phyloP scores from a whole-genome alignment of 2,888 invertebrate genomes.

The Cylloceria caligata region DNA sequence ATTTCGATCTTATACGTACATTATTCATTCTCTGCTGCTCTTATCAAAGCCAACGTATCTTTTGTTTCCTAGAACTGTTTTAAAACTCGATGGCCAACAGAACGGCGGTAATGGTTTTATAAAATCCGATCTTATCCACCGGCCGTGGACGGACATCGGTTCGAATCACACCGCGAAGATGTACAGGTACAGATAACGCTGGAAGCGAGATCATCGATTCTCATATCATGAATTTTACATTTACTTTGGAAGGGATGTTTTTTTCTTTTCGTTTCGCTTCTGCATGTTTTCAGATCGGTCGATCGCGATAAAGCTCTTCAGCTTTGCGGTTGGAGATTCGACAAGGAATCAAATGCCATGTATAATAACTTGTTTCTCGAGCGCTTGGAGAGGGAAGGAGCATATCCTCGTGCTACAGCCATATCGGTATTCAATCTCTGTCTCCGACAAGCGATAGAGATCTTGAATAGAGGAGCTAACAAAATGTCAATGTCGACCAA shows the following conservation, averaged over 20 bases:
- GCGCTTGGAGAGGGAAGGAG: constrained; percentile 90
- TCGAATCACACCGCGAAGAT: constrained; percentile 86
- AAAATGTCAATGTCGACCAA: constrained; percentile 82
- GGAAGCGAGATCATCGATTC: background rate
- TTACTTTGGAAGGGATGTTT: constrained; percentile 1
- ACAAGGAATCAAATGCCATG: constrained; percentile 88
- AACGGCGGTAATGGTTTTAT: constrained; percentile 83
- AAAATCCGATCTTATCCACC: constrained; percentile 88
- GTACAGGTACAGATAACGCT: constrained; percentile 84
- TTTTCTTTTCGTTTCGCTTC: background rate
- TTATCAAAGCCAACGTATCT: background rate
- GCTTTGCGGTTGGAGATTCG: constrained; percentile 96
- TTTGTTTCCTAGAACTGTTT: constrained; percentile 83
- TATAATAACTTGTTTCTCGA: constrained; percentile 87
- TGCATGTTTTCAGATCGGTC: constrained; percentile 82
- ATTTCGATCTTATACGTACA: background rate
- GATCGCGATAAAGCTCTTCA: constrained; percentile 93
- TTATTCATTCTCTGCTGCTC: background rate
- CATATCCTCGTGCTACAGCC: constrained; percentile 94
- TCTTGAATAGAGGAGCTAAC: constrained; percentile 91
- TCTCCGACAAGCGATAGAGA: constrained; percentile 93
- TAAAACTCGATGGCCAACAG: constrained; percentile 86
- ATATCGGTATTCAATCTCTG: constrained; percentile 96
- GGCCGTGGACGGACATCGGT: constrained; percentile 89
- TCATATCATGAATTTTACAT: background rate